phyloP scores from a whole-genome alignment of 2,113 vertebrate species.

The Cyprinus carpio region DNA sequence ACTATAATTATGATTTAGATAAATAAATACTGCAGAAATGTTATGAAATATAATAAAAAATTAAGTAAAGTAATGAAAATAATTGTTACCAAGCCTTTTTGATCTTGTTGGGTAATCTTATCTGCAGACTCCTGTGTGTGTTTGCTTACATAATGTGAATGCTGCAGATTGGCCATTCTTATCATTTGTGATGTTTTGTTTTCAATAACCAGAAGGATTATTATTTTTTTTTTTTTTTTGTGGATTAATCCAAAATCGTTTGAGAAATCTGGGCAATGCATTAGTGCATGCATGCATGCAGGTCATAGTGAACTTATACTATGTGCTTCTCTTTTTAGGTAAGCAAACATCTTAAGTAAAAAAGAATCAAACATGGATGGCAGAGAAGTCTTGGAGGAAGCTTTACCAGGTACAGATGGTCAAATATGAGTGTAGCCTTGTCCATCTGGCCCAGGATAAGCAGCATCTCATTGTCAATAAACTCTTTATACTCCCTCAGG shows the following conservation, averaged over 20 bases:
- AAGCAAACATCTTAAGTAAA: background rate
- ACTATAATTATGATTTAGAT: background rate
- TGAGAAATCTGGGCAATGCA: background rate
- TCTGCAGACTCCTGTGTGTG: background rate
- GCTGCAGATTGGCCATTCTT: background rate
- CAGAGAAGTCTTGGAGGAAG: conserved; percentile 12
- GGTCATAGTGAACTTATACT: background rate
- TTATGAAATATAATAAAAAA: background rate
- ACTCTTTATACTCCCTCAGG: conserved; percentile 94
- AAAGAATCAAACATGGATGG: conserved; percentile 8
- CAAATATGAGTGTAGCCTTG: conserved; percentile 94
- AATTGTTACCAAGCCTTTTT: background rate
- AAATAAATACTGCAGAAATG: background rate
- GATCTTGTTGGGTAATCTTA: background rate
- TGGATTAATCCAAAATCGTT: background rate
- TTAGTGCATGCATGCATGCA: background rate
- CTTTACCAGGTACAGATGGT: conserved; percentile 92
- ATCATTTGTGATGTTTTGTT: background rate
- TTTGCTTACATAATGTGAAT: background rate
- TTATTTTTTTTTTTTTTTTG: background rate
- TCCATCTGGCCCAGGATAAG: conserved; percentile 97
- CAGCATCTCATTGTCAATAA: conserved; percentile 99
- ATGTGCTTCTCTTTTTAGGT: background rate
- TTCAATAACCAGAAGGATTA: background rate
- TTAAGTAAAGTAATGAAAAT: background rate